Evolutionary conservation across 2,113 vertebrate species (phyloP).

Genomic region (Nycticryphes semicollaris): DNA sequence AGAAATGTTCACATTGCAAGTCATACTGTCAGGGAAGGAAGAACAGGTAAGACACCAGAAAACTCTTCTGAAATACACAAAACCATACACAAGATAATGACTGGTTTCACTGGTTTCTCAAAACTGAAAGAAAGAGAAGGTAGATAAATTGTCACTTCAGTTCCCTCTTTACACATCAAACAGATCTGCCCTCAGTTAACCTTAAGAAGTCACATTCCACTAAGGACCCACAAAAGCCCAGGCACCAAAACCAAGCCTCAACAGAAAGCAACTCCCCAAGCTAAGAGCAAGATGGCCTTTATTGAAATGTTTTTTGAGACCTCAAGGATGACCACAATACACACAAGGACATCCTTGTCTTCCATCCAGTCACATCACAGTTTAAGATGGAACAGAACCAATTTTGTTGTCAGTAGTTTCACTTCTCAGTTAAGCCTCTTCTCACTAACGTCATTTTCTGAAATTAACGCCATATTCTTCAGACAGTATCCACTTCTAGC

Average conservation of each 20-base stretch:
- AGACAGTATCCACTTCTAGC: not conserved
- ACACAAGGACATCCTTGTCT: not conserved
- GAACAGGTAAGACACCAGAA: not conserved
- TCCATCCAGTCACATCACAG: not conserved
- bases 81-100: not conserved
- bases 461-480: not conserved
- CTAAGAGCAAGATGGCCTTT: not conserved
- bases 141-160: not conserved
- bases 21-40: not conserved
- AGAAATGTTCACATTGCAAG: not conserved
- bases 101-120: not conserved
- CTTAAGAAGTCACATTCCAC: not conserved
- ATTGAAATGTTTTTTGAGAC: not conserved
- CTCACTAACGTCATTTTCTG: not conserved
- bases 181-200: not conserved
- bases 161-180: not conserved
- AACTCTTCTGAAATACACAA: not conserved
- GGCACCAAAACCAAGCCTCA: not conserved
- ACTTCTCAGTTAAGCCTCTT: not conserved
- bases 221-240: not conserved
- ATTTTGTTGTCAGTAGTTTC: not conserved
- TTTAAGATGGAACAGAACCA: not conserved
- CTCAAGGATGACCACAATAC: not conserved
- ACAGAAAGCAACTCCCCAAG: not conserved
- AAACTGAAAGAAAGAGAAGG: not conserved